Evolutionary conservation across 2,888 invertebrate species (phyloP).

Genomic region (Dryococelus australis): DNA sequence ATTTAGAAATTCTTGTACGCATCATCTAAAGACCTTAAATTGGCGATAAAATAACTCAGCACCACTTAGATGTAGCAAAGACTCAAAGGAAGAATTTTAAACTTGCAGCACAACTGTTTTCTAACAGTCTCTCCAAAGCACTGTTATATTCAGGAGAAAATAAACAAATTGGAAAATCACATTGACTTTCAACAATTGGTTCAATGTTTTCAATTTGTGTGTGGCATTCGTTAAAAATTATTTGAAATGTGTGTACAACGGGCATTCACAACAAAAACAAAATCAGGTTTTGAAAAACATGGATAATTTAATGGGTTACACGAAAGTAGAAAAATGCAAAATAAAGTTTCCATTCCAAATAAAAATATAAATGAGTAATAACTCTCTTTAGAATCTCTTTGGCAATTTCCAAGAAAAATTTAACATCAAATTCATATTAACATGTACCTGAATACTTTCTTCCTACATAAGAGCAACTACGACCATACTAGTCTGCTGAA

Average conservation of each 20-base stretch:
- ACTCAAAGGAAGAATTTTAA: not conserved
- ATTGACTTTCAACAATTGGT: not conserved
- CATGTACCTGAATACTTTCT: not conserved
- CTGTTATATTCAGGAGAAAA: not conserved
- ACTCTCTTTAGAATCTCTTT: not conserved
- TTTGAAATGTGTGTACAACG: not conserved
- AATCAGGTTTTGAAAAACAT: not conserved
- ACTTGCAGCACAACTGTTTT: slow-evolving; percentile 8
- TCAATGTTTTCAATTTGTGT: not conserved
- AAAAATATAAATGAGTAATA: not conserved
- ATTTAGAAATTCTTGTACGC: not conserved
- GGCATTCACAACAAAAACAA: not conserved
- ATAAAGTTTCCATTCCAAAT: not conserved
- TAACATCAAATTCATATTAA: not conserved
- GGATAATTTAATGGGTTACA: not conserved
- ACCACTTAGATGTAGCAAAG: not conserved
- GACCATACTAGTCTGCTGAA: not conserved
- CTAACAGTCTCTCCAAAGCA: slow-evolving; percentile 13
- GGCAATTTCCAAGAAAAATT: not conserved
- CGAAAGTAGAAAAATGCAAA: not conserved
- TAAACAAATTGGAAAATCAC: not conserved
- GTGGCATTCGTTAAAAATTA: not conserved
- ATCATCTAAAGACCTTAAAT: not conserved
- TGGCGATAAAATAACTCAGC: not conserved
- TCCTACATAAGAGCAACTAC: not conserved